These are phyloP conservation scores for Aphis gossypii DNA, from an alignment of 1,140 invertebrate genomes.

Conservation along the genomic window DNA sequence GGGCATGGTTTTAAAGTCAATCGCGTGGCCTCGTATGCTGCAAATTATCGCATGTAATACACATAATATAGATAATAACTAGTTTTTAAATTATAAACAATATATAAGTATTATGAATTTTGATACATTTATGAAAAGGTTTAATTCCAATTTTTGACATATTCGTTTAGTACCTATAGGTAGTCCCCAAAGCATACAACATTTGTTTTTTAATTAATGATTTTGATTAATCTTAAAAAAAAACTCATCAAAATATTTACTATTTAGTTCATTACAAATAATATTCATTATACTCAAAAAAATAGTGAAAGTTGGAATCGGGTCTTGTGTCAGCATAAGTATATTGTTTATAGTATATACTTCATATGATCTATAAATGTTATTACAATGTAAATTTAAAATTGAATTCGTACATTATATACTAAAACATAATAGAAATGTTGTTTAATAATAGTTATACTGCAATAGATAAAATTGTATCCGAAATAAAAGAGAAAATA, in stretches of 20 bases:
- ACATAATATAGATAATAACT: background rate
- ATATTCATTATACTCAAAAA: background rate
- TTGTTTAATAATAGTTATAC: conserved; percentile 25
- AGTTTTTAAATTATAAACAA: background rate
- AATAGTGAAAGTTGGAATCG: background rate
- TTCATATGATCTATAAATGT: background rate
- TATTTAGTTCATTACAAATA: background rate
- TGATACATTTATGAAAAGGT: background rate
- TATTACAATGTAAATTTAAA: background rate
- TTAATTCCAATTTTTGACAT: background rate
- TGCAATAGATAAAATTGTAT: conserved; percentile 32
- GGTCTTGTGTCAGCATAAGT: background rate
- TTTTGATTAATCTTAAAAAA: background rate
- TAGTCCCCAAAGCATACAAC: background rate
- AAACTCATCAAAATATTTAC: background rate
- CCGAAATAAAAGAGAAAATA: conserved; percentile 40
- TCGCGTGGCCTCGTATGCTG: conserved; percentile 24
- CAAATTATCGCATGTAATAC: background rate
- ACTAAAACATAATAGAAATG: background rate
- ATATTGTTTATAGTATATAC: background rate
- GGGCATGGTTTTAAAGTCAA: conserved; percentile 23
- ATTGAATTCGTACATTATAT: background rate
- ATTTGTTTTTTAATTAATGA: too few species aligned
- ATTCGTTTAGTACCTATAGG: background rate
- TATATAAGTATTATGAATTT: background rate